Base-by-base conservation (phyloP, 2,113 vertebrate genomes). In the Sorex araneus region DNA sequence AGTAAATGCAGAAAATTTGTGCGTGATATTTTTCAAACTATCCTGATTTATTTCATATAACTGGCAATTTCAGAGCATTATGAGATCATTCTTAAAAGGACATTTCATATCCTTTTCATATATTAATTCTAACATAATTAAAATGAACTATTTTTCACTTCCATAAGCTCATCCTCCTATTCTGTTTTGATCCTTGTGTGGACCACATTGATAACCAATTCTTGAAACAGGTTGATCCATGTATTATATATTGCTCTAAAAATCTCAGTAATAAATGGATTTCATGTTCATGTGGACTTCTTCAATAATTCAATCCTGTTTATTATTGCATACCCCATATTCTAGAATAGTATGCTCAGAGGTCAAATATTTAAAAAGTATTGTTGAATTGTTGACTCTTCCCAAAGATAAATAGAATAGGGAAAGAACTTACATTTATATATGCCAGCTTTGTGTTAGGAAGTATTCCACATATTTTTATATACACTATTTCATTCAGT, bases 331-430 rank as follows among this genome's bases (percentile, higher is more conserved):
- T 23, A 3, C 45, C 6, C 27, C 28, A 83, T 70, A 71, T 89
- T 25, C 50, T 93, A 21, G 34, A 43, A 34, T 3, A 83, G 23
- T 74, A 43, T 89, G 47, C 79, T 34, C 40, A 82, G 75, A 88
- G 6, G 82, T 19, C 4, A 82, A 86, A 64, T 6, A 82, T 64
- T 71, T 3, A 76, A 45, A 34, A 76, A 92, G 57, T 30, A 32
- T 73, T 25, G 36, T 80, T 75, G 57, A n/a, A 70, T 70, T 45
- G 57, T 78, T 54, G 79, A 66, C 21, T 81, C 40, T 54, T 83
- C 25, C 50, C 16, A 2, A 50, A 94, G n/a, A 77, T 70, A 86
- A 84, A 89, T 32, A 73, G 30, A 88, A 91, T 79, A 19, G 32
- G 43, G 32, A 27, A 83, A 73, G 13, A 87, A 71, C 43, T 78